These are phyloP conservation scores for Myiothlypis chrysogaster DNA, from an alignment of 2,797 vertebrate species.

Conservation along the genomic window DNA sequence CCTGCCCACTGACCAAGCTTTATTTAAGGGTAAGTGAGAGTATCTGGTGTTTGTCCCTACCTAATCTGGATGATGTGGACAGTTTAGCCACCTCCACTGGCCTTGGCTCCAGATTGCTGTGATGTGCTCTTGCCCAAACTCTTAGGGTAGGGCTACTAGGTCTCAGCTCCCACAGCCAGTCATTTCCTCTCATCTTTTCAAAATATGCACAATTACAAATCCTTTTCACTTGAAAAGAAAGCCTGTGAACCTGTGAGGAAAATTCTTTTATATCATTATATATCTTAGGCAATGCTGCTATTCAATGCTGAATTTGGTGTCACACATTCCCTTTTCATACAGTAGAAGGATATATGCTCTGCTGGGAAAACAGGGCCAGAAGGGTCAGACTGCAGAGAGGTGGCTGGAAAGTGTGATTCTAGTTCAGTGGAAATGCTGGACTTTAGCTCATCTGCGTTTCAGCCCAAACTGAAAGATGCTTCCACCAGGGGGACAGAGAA, in stretches of 20 bases:
- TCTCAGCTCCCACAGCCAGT: not conserved
- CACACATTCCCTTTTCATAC: not conserved
- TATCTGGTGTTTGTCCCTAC: too few species aligned
- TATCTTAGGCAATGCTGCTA: accelerated
- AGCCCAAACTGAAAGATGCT: not conserved
- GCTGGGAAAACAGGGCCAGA: not conserved
- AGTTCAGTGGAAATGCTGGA: accelerated
- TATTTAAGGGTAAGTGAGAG: not conserved
- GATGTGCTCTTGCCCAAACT: not conserved
- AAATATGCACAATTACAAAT: not conserved
- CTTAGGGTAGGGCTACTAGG: not conserved
- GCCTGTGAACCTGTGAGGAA: not conserved
- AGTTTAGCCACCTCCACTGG: not conserved
- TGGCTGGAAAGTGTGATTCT: accelerated
- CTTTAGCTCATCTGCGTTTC: not conserved
- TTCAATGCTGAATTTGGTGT: not conserved
- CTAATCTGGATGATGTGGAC: not conserved
- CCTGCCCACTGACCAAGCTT: not conserved
- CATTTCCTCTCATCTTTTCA: not conserved
- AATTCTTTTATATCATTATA: not conserved
- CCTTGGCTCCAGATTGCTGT: not conserved
- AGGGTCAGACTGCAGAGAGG: not conserved
- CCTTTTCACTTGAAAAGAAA: not conserved
- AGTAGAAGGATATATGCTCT: not conserved
- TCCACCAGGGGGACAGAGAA: not conserved